A percentile compares a stretch with the other conserved stretches of the same genome.
Evolutionary conservation across 2,113 vertebrate genomes (phyloP).

Genomic region (Catharus bicknelli): DNA sequence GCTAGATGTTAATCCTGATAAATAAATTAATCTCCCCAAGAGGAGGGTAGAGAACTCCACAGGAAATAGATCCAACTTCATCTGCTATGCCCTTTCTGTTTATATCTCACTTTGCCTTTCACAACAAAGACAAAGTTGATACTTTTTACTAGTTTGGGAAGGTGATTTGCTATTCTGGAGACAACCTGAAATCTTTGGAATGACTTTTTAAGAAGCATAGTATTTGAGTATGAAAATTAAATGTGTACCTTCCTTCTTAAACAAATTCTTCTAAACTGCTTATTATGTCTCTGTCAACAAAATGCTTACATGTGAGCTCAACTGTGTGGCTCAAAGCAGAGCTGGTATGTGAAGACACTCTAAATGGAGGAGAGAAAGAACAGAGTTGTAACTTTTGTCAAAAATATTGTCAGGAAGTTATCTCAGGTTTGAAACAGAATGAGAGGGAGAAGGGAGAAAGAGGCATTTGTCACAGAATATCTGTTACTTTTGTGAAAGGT

Average conservation of each 20-base stretch:
- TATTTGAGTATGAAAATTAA: constrained; percentile 71
- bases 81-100: background rate
- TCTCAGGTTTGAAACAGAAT: background rate
- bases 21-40: background rate
- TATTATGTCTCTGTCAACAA: constrained; percentile 69
- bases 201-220: constrained; percentile 54
- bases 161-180: constrained; percentile 17
- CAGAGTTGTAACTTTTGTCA: background rate
- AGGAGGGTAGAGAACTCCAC: background rate
- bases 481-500: background rate
- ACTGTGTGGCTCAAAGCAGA: background rate
- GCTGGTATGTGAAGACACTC: background rate
- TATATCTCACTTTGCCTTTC: constrained; percentile 6
- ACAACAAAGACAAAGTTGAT: constrained; percentile 33
- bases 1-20: background rate
- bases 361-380: background rate
- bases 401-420: background rate
- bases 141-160: constrained; percentile 14
- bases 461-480: background rate
- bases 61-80: background rate
- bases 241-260: constrained; percentile 65
- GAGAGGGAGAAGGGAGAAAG: background rate
- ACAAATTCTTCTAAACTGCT: constrained; percentile 69
- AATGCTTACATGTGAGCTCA: constrained; percentile 49
- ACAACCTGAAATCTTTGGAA: constrained; percentile 57